A percentile compares a stretch with the other conserved stretches of the same genome.
Evolutionary conservation across 2,888 invertebrate genomes (phyloP).

Genomic region (Rhagophthalmus giganteus): DNA sequence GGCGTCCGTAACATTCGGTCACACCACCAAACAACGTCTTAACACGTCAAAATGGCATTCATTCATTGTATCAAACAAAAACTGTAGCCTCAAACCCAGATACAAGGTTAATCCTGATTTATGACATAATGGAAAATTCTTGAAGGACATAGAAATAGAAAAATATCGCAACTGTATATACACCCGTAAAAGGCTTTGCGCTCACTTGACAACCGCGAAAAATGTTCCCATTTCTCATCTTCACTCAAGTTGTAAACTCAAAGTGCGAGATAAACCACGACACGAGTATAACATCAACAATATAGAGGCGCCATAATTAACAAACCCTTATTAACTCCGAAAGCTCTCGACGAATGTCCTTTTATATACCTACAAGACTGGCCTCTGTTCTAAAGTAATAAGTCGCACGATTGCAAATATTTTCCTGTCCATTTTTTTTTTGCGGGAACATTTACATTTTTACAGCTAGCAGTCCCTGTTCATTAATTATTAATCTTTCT

Average conservation of each 20-base stretch:
- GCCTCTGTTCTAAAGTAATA: slow-evolving; percentile 37
- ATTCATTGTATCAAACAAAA: slow-evolving; percentile 32
- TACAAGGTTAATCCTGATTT: slow-evolving; percentile 49
- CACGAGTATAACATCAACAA: slow-evolving; percentile 31
- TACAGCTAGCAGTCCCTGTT: slow-evolving; percentile 50
- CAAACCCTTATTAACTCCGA: slow-evolving; percentile 34
- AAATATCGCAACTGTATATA: slow-evolving; percentile 47
- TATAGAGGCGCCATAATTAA: slow-evolving; percentile 32
- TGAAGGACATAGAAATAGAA: slow-evolving; percentile 48
- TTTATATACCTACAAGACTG: too few species aligned
- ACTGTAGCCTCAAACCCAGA: slow-evolving; percentile 42
- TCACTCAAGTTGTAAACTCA: slow-evolving; percentile 48
- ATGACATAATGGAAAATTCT: slow-evolving; percentile 45
- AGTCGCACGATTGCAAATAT: slow-evolving; percentile 43
- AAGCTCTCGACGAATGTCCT: slow-evolving; percentile 23
- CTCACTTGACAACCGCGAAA: slow-evolving; percentile 47
- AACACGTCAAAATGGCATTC: slow-evolving; percentile 30
- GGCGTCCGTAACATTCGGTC: slow-evolving; percentile 29
- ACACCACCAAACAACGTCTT: slow-evolving; percentile 17
- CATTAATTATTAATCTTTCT: slow-evolving; percentile 49
- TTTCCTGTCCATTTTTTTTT: slow-evolving; percentile 40
- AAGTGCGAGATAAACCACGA: slow-evolving; percentile 42
- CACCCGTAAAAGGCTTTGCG: slow-evolving; percentile 43
- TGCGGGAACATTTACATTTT: slow-evolving; percentile 47
- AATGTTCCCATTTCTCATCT: slow-evolving; percentile 49